A percentile compares a stretch with the other conserved stretches of the same genome.
Conservation (phyloP, 1,140 invertebrate species). For the Chrysoperla carnea region DNA sequence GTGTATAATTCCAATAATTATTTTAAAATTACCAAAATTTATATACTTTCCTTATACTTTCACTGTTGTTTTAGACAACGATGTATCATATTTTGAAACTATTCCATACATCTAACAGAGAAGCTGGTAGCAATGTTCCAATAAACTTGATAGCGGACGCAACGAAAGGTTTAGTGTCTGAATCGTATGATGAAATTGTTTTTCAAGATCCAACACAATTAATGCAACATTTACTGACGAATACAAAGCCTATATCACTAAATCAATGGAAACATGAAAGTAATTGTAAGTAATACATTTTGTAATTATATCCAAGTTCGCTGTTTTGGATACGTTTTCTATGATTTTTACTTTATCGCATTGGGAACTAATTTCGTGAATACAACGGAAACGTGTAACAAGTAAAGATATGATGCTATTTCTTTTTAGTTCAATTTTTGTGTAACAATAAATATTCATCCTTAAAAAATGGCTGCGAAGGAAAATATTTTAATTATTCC, state of each 20-base stretch:
- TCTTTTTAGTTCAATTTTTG: too few relatives aligned
- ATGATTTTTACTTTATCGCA: background rate
- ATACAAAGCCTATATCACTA: conserved; percentile 52
- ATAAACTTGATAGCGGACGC: conserved; percentile 40
- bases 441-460: too few relatives aligned
- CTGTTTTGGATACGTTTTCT: too few relatives aligned
- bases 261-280: conserved; percentile 72
- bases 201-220: conserved; percentile 90
- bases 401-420: too few relatives aligned
- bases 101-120: conserved; percentile 53
- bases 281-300: conserved; percentile 53
- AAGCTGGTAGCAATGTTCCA: conserved; percentile 32
- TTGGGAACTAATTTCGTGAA: too few relatives aligned
- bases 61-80: conserved; percentile 73
- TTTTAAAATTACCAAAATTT: conserved; percentile 4
- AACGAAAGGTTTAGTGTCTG: conserved; percentile 73
- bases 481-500: too few relatives aligned
- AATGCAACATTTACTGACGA: conserved; percentile 78
- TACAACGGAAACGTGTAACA: too few relatives aligned
- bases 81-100: conserved; percentile 92
- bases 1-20: conserved; percentile 22
- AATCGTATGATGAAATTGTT: conserved; percentile 94
- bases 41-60: conserved; percentile 6
- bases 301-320: background rate
- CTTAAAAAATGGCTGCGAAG: too few relatives aligned